Conservation (phyloP, 2,113 vertebrate species). For the Elephantulus edwardii region DNA sequence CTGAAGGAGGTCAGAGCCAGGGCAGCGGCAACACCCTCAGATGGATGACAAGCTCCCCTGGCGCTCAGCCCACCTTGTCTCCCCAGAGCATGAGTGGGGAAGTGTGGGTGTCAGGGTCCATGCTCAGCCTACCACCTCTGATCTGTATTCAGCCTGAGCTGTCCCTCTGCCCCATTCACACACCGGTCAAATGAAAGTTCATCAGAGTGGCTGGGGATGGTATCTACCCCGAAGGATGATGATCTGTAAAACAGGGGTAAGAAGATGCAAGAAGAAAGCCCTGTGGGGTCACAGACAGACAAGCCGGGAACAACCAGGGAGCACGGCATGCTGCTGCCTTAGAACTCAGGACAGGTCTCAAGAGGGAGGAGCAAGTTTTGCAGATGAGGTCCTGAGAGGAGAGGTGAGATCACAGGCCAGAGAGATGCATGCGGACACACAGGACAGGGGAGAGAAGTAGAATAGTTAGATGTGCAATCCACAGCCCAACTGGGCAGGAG, state of each 20-base stretch:
- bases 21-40: not conserved
- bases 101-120: not conserved
- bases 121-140: too few species aligned
- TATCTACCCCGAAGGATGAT: not conserved
- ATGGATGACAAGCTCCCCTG: not conserved
- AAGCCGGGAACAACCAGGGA: not conserved
- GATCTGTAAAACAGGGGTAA: not conserved
- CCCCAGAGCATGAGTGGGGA: not conserved
- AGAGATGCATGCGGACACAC: not conserved
- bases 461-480: not conserved
- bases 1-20: not conserved
- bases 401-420: not conserved
- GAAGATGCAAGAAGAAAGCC: not conserved
- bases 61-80: not conserved
- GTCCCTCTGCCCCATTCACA: too few species aligned
- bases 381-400: not conserved
- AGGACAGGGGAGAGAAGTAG: not conserved
- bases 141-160: too few species aligned
- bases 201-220: not conserved
- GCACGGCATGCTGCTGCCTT: not conserved
- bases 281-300: not conserved
- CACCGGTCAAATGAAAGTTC: not conserved
- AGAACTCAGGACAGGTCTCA: not conserved
- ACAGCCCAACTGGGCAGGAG: not conserved
- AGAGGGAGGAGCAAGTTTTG: too few species aligned